These are phyloP conservation scores for Eira barbara DNA, from an alignment of 2,113 vertebrate species.

Conservation along the genomic window DNA sequence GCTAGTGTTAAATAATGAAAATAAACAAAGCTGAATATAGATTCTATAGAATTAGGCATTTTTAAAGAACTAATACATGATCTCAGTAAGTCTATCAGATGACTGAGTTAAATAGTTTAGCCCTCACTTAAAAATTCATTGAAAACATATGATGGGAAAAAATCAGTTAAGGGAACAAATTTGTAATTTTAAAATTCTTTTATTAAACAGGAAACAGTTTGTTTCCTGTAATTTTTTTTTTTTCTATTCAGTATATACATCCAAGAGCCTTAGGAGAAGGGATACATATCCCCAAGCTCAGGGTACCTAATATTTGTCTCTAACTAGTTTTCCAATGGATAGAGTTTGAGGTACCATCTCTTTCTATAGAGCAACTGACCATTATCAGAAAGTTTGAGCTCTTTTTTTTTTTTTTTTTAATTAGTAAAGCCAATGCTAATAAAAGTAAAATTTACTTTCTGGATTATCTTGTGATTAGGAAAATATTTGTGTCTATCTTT, in stretches of 20 bases:
- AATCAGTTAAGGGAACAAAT: conserved; percentile 17
- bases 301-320: not conserved
- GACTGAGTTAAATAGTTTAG: not conserved
- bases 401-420: not conserved
- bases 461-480: conserved; percentile 35
- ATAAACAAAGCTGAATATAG: not conserved
- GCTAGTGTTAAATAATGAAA: not conserved
- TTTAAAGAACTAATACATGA: not conserved
- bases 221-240: not conserved
- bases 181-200: conserved; percentile 5
- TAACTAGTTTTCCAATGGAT: not conserved
- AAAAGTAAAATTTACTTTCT: conserved; percentile 40
- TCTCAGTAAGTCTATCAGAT: not conserved
- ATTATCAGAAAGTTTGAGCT: not conserved
- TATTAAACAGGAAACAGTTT: not conserved
- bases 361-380: not conserved
- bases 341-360: not conserved
- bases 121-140: not conserved
- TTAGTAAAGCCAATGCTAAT: conserved; percentile 33
- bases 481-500: conserved; percentile 51
- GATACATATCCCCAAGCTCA: not conserved
- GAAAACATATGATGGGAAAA: not conserved
- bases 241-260: not conserved
- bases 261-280: conserved; percentile 10
- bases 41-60: not conserved